Percentiles rank a stretch among this genome's conserved stretches.
Conservation (phyloP, 2,113 vertebrate species). For the Zosterops hypoxanthus region DNA sequence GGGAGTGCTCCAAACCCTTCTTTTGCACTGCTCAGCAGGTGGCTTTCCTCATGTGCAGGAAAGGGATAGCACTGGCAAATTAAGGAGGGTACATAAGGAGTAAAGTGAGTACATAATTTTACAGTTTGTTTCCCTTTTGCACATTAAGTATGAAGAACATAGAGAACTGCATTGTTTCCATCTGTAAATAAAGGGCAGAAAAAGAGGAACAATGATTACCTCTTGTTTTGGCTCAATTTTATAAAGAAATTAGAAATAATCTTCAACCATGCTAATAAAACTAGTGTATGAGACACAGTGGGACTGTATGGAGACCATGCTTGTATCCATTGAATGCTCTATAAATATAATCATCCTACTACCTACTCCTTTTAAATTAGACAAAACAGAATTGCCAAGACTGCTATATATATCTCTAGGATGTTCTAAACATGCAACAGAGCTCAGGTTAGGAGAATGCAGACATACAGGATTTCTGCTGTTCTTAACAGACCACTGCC, state of each 20-base stretch:
- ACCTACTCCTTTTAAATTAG: not conserved
- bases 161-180: not conserved
- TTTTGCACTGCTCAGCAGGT: not conserved
- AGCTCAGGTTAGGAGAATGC: not conserved
- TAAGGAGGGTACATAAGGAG: not conserved
- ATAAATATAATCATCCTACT: not conserved
- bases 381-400: not conserved
- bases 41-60: not conserved
- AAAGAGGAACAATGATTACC: not conserved
- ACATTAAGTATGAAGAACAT: not conserved
- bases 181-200: not conserved
- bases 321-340: not conserved
- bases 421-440: not conserved
- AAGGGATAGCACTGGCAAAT: not conserved
- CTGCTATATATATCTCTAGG: not conserved
- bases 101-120: not conserved
- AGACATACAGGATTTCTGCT: not conserved
- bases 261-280: not conserved
- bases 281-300: not conserved
- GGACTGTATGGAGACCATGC: not conserved
- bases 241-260: constrained; percentile 3
- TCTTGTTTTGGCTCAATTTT: not conserved
- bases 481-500: not conserved
- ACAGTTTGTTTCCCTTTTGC: not conserved
- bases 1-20: not conserved